Percentiles rank a stretch among this genome's conserved stretches.
Evolutionary conservation across 2,113 vertebrate genomes (phyloP).

Genomic region (Synodontis membranacea): DNA sequence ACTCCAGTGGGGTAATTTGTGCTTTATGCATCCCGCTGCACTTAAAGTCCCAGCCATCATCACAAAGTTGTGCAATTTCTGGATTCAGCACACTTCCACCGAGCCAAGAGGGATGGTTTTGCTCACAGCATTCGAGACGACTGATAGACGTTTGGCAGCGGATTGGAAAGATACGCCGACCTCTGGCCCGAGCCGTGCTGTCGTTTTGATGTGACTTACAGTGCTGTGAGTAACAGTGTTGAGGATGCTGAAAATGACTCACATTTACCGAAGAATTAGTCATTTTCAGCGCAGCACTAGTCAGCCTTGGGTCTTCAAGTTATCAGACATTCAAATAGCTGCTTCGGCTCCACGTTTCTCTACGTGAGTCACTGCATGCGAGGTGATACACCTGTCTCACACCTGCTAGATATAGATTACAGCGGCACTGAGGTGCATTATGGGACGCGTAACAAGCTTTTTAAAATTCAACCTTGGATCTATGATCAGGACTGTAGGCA

Average conservation of each 20-base stretch:
- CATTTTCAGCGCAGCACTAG: background rate
- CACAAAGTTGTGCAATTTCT: background rate
- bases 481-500: background rate
- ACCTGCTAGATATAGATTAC: slow-evolving; percentile 64
- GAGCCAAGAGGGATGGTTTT: background rate
- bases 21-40: background rate
- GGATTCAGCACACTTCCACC: background rate
- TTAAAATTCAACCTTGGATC: background rate
- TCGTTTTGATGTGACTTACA: slow-evolving; percentile 13
- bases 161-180: background rate
- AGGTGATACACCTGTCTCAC: slow-evolving; percentile 65
- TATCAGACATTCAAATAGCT: background rate
- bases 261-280: slow-evolving; percentile 29
- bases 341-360: slow-evolving; percentile 32
- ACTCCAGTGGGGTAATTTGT: background rate
- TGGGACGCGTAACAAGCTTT: slow-evolving; percentile 26
- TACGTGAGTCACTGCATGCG: slow-evolving; percentile 44
- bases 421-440: slow-evolving; percentile 53
- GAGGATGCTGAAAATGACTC: slow-evolving; percentile 23
- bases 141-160: slow-evolving; percentile 14
- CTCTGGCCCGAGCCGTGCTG: slow-evolving; percentile 17
- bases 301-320: background rate
- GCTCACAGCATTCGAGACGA: background rate
- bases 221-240: slow-evolving; percentile 16
- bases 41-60: slow-evolving; percentile 4